phyloP scores from a whole-genome alignment of 2,797 vertebrate species.

The Chaunax sp. region DNA sequence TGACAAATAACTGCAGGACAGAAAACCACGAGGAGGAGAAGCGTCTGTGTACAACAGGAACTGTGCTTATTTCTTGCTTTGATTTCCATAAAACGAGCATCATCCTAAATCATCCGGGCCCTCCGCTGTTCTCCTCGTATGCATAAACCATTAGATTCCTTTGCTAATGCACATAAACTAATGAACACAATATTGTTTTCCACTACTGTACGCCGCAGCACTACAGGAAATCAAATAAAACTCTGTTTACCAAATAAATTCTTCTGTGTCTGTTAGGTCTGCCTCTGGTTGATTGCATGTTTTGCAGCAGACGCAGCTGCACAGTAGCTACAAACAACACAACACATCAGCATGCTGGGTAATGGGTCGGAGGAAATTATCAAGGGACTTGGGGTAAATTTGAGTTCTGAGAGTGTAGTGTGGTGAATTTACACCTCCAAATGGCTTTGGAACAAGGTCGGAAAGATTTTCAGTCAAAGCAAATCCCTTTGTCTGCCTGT shows the following conservation, averaged over 20 bases:
- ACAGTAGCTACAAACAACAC: constrained; percentile 52
- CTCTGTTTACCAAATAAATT: constrained; percentile 72
- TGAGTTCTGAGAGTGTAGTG: constrained; percentile 61
- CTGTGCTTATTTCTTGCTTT: constrained; percentile 74
- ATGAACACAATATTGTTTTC: constrained; percentile 77
- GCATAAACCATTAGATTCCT: constrained; percentile 83
- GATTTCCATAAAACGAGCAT: constrained; percentile 87
- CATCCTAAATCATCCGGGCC: constrained; percentile 79
- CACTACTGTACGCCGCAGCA: constrained; percentile 54
- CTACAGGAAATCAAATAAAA: constrained; percentile 82
- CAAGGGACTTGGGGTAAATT: constrained; percentile 60
- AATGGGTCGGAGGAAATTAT: constrained; percentile 69
- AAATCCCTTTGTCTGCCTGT: constrained; percentile 60
- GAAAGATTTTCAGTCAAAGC: constrained; percentile 64
- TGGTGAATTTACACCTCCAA: constrained; percentile 67
- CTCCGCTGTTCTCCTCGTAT: constrained; percentile 74
- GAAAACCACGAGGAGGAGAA: constrained; percentile 25
- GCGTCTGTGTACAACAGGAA: constrained; percentile 39
- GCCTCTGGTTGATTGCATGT: constrained; percentile 67
- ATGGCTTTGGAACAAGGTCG: constrained; percentile 68
- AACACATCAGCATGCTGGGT: constrained; percentile 61
- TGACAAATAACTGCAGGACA: constrained; percentile 39
- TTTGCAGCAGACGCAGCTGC: constrained; percentile 58
- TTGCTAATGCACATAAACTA: constrained; percentile 83
- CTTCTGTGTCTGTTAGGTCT: constrained; percentile 55